These are phyloP conservation scores for Ibidorhyncha struthersii DNA, from an alignment of 2,113 vertebrate genomes.

Conservation along the genomic window DNA sequence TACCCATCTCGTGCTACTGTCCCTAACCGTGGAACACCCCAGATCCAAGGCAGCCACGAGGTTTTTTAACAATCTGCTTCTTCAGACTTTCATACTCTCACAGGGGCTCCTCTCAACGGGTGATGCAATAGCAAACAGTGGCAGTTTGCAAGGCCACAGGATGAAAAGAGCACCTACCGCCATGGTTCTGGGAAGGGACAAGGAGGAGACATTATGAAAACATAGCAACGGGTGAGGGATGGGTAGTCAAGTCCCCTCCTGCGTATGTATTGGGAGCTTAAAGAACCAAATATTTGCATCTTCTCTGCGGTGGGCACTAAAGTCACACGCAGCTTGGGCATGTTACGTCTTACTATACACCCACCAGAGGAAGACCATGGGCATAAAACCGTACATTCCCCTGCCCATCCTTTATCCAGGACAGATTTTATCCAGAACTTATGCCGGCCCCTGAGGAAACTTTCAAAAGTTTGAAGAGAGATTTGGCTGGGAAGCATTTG, in stretches of 20 bases:
- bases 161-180: neutral
- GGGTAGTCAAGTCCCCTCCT: neutral
- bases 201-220: neutral
- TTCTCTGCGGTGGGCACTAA: neutral
- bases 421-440: neutral
- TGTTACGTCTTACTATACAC: neutral
- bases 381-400: neutral
- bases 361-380: neutral
- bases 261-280: neutral
- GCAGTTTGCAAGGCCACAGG: neutral
- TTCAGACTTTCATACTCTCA: neutral
- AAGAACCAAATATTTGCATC: neutral
- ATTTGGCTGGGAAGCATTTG: neutral
- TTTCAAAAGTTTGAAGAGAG: neutral
- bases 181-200: neutral
- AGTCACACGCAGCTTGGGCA: rapidly evolving
- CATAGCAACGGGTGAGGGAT: neutral
- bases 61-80: neutral
- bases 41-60: neutral
- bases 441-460: neutral
- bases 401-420: neutral
- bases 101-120: rapidly evolving
- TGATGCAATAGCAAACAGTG: rapidly evolving
- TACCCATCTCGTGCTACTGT: neutral
- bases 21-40: neutral